phyloP scores from a whole-genome alignment of 2,888 invertebrate genomes.

The Eupithecia vulgata region DNA sequence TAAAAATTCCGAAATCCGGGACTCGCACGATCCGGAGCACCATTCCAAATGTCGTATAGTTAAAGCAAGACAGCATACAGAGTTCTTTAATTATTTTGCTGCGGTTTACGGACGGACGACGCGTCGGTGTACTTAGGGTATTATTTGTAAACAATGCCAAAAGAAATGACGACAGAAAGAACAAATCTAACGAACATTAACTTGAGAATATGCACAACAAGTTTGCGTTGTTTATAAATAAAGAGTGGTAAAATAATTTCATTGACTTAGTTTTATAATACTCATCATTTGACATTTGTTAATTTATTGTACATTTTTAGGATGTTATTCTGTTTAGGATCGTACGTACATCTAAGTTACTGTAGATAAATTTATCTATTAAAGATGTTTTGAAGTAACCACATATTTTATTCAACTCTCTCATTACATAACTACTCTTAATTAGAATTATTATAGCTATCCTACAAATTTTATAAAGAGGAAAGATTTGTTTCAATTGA shows the following conservation, averaged over 20 bases:
- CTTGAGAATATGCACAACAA: slow-evolving; percentile 1
- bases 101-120: background rate
- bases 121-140: background rate
- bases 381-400: slow-evolving; percentile 52
- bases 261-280: slow-evolving; percentile 55
- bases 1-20: too few species aligned
- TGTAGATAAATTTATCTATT: slow-evolving; percentile 51
- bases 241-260: slow-evolving; percentile 12
- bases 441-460: too few species aligned
- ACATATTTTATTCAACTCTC: slow-evolving; percentile 20
- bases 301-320: slow-evolving; percentile 62
- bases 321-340: slow-evolving; percentile 52
- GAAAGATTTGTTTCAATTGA: too few species aligned
- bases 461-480: too few species aligned
- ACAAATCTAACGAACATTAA: background rate
- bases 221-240: slow-evolving; percentile 25
- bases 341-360: slow-evolving; percentile 51
- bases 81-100: background rate
- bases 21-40: too few species aligned
- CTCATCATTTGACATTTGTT: slow-evolving; percentile 60
- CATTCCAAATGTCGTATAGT: background rate
- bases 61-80: background rate
- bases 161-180: background rate
- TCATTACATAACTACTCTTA: background rate
- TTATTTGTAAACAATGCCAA: background rate